Conservation (phyloP, 2,113 vertebrate genomes). For the Pollimyrus isidori region DNA sequence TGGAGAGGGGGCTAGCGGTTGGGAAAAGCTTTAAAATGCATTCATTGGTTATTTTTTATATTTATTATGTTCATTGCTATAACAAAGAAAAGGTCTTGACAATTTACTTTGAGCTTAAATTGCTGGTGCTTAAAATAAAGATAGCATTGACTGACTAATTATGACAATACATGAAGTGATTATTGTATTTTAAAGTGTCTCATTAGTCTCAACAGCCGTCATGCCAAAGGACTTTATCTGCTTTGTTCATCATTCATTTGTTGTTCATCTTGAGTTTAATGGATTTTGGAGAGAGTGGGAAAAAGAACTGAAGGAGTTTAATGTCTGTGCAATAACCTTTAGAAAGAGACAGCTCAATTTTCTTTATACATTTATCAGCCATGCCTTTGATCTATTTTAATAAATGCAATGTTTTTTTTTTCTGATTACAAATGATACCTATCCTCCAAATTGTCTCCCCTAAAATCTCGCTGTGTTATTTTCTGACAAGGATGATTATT, state of each 20-base stretch:
- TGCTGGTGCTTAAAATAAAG: neutral
- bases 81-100: neutral
- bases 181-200: conserved; percentile 15
- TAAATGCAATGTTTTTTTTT: conserved; percentile 18
- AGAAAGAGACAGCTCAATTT: neutral
- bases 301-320: conserved; percentile 6
- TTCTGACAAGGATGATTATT: conserved; percentile 3
- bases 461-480: neutral
- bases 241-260: neutral
- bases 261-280: conserved; percentile 13
- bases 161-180: neutral
- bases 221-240: neutral
- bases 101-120: neutral
- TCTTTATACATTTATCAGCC: neutral
- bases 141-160: neutral
- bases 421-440: conserved; percentile 20
- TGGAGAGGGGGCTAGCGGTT: neutral
- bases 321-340: conserved; percentile 19
- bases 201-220: neutral
- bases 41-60: neutral
- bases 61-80: neutral
- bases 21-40: neutral
- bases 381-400: conserved; percentile 11
- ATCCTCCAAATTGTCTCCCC: neutral
- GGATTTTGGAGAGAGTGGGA: conserved; percentile 14